Conservation (phyloP, 1,140 invertebrate species). For the Wiebesia pumilae region DNA sequence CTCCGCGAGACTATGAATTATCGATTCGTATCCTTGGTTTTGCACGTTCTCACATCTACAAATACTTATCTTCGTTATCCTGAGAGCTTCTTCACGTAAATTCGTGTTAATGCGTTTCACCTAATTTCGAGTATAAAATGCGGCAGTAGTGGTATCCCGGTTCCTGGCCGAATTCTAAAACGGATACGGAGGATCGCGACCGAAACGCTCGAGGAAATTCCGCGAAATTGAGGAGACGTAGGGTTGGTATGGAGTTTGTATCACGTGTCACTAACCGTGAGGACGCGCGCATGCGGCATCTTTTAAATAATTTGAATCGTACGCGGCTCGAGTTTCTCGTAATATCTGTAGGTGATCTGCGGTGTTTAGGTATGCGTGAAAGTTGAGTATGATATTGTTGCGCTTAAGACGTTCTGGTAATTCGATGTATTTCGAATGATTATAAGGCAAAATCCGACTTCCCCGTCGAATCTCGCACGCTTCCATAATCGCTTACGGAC, state of each 20-base stretch:
- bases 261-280: neutral
- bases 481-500: no score
- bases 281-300: neutral
- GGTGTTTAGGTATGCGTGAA: neutral
- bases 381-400: conserved; percentile 1
- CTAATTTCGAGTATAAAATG: no score
- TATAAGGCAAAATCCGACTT: neutral
- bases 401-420: neutral
- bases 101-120: no score
- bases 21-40: neutral
- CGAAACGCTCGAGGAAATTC: conserved; percentile 17
- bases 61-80: no score
- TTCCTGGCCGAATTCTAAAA: no score
- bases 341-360: conserved; percentile 1
- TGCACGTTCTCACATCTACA: no score
- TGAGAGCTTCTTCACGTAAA: no score
- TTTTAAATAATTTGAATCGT: conserved; percentile 25
- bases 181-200: no score
- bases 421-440: neutral
- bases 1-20: neutral
- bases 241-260: neutral
- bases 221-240: neutral
- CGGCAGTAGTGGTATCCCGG: no score
- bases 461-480: no score
- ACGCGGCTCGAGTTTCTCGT: conserved; percentile 4